Evolutionary conservation across 2,888 invertebrate genomes (phyloP), one percentile per base, ranked within the genome.

Genomic region (Onthophagus sagittarius): DNA sequence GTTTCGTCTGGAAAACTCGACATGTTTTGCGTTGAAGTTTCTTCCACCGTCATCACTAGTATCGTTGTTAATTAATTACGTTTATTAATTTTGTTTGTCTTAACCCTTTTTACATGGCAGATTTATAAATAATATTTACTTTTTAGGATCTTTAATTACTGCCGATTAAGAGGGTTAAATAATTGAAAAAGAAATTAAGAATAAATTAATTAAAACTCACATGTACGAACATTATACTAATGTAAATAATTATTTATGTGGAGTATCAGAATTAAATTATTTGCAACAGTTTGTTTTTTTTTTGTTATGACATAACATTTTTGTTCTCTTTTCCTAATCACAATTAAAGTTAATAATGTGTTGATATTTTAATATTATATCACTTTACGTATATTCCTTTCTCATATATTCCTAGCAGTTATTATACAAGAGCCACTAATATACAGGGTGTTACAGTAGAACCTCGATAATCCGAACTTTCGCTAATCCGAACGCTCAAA

Each of bases 171-270:
- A 4, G 39, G 39, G 39, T 53, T 53, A 53, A 53, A 53, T 53
- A 9, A 53, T 53, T 9, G 7, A 9, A 53, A 9, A 53, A 5
- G 7, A 9, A 15, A 31, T 23, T 23, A 15, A 31, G 23, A 67
- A 67, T 23, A 31, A 7, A 67, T 23, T 64, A 15, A 64, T 64
- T 23, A 23, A 67, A 23, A 67, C 67, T 53, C 39, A 53, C 67
- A 31, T 67, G 32, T 67, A 31, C 31, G 67, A 67, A 15, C 67
- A 31, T 23, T 67, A 67, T 67, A 23, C 23, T 53, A 53, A 53
- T 67, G 67, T 67, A 67, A 67, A 67, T 67, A 67, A 15, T 32
- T 67, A 67, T 67, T 67, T 67, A 67, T 67, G 67, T 67, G 67
- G 67, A 67, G 39, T 53, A 53, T 53, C 32, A 67, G 23, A 31